These are phyloP conservation scores for Caenorhabditis sulstoni DNA, from an alignment of 2,888 invertebrate species.

Conservation along the genomic window DNA sequence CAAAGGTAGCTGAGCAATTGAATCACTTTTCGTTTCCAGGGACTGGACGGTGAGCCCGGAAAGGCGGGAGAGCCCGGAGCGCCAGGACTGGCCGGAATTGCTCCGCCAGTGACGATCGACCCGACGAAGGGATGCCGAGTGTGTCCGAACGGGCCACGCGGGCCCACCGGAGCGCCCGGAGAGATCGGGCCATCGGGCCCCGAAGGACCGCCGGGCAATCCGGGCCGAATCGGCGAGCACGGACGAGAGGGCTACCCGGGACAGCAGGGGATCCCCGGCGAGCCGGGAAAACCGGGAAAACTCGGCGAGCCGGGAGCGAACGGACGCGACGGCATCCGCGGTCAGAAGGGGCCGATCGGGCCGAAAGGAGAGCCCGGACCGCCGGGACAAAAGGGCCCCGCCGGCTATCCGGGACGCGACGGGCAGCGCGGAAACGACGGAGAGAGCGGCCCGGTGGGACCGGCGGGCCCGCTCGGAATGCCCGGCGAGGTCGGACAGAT, in stretches of 20 bases:
- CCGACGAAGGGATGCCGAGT: conserved; percentile 73
- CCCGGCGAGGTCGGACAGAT: conserved; percentile 71
- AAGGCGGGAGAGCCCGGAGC: conserved; percentile 69
- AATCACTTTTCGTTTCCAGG: conserved; percentile 31
- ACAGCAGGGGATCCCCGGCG: conserved; percentile 75
- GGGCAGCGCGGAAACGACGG: conserved; percentile 71
- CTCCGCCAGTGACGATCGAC: conserved; percentile 76
- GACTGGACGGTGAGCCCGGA: conserved; percentile 71
- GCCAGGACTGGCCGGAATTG: conserved; percentile 75
- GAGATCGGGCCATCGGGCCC: conserved; percentile 69
- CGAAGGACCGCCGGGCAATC: conserved; percentile 73
- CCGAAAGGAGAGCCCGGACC: conserved; percentile 73
- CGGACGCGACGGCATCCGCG: conserved; percentile 67
- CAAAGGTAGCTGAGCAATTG: neutral
- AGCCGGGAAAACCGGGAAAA: conserved; percentile 74
- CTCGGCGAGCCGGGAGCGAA: conserved; percentile 66
- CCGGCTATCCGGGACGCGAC: conserved; percentile 73
- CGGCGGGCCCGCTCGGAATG: conserved; percentile 72
- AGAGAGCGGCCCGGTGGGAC: conserved; percentile 71
- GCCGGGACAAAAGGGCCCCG: conserved; percentile 73
- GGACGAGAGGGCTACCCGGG: conserved; percentile 74
- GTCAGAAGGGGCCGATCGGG: conserved; percentile 73
- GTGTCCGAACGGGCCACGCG: conserved; percentile 76
- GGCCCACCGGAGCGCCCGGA: conserved; percentile 77
- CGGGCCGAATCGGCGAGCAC: conserved; percentile 71